Percentiles rank a stretch among this genome's conserved stretches.
Conservation (phyloP, 2,113 vertebrate species). For the Arenaria interpres region DNA sequence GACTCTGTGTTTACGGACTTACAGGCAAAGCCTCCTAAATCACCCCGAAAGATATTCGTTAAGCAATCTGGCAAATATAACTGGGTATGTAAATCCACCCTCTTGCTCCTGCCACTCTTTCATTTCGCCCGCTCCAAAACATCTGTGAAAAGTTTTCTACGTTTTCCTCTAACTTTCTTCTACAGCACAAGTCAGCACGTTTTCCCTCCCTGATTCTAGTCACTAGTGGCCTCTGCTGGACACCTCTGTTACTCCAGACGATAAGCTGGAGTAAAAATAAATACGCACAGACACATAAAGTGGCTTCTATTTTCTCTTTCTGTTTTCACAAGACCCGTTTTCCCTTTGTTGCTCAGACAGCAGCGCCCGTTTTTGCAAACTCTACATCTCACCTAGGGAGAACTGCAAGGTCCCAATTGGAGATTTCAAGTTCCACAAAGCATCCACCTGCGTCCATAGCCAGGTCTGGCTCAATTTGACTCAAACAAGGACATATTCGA, state of each 20-base stretch:
- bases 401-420: neutral
- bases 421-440: neutral
- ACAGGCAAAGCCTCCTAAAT: neutral
- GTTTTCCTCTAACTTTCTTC: neutral
- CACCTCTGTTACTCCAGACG: neutral
- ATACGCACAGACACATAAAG: rapidly evolving
- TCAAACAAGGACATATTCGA: neutral
- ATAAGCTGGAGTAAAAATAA: neutral
- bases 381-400: neutral
- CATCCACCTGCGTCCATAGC: neutral
- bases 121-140: neutral
- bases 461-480: neutral
- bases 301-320: neutral
- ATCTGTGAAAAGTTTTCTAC: neutral
- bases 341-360: neutral
- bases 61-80: neutral
- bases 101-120: neutral
- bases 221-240: constrained; percentile 66
- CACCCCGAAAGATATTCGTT: neutral
- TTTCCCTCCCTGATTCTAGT: neutral
- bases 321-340: neutral
- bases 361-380: neutral
- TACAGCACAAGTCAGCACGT: neutral
- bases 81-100: neutral
- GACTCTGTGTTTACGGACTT: rapidly evolving